Percentiles rank a stretch among this genome's conserved stretches.
Conservation (phyloP, 2,113 vertebrate genomes). For the Laticauda laticaudata region DNA sequence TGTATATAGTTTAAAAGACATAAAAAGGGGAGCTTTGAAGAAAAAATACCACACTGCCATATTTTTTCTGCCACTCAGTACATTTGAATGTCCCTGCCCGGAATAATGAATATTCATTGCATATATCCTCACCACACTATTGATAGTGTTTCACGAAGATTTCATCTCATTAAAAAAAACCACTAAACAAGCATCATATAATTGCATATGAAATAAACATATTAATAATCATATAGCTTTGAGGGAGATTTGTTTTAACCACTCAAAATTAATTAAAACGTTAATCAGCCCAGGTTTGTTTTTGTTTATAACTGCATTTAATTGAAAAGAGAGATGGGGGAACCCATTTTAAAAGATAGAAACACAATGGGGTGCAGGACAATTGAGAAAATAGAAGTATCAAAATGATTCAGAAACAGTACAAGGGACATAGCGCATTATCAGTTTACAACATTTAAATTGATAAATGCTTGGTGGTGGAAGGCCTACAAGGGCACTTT, state of each 20-base stretch:
- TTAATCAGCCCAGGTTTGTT: slow-evolving; percentile 48
- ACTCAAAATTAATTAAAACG: slow-evolving; percentile 56
- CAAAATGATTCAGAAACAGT: slow-evolving; percentile 82
- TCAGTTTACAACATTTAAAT: slow-evolving; percentile 95
- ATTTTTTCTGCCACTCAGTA: slow-evolving; percentile 3
- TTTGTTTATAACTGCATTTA: slow-evolving; percentile 29
- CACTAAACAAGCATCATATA: slow-evolving; percentile 16
- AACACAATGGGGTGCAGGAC: slow-evolving; percentile 68
- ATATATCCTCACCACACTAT: neutral
- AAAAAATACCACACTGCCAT: neutral
- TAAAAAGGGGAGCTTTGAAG: slow-evolving; percentile 8
- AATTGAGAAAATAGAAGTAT: slow-evolving; percentile 75
- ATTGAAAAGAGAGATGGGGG: slow-evolving; percentile 50
- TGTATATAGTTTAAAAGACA: slow-evolving; percentile 31
- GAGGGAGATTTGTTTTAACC: slow-evolving; percentile 9
- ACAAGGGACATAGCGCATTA: slow-evolving; percentile 82
- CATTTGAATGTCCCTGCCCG: neutral
- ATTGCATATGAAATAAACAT: slow-evolving; percentile 33
- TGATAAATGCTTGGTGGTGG: slow-evolving; percentile 87
- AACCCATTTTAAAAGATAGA: slow-evolving; percentile 61
- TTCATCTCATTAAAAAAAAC: slow-evolving; percentile 21
- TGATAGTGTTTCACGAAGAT: slow-evolving; percentile 19
- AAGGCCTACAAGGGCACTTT: slow-evolving; percentile 94
- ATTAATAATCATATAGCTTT: slow-evolving; percentile 17
- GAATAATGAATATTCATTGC: slow-evolving; percentile 30